Evolutionary conservation across 1,140 invertebrate genomes (phyloP).

Genomic region (Gonioctena quinquepunctata): DNA sequence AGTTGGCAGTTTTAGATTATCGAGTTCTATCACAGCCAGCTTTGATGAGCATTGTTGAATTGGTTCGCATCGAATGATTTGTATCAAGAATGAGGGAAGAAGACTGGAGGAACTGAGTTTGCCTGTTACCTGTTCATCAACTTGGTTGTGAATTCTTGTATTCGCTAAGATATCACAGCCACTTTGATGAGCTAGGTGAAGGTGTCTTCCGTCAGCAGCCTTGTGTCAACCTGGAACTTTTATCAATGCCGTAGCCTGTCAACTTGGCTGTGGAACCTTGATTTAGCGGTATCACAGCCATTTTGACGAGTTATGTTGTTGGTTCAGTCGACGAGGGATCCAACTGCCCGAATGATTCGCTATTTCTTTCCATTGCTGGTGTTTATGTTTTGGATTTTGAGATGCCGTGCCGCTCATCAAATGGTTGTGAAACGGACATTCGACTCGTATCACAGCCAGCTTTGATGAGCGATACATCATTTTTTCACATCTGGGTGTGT

Average conservation of each 20-base stretch:
- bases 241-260: slow-evolving; percentile 62
- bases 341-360: too few relatives aligned
- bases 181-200: slow-evolving; percentile 74
- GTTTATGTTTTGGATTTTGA: slow-evolving; percentile 1
- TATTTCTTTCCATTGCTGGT: too few relatives aligned
- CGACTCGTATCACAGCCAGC: slow-evolving; percentile 77
- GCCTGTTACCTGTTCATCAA: slow-evolving; percentile 64
- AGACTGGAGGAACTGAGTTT: too few relatives aligned
- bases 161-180: slow-evolving; percentile 73
- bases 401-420: slow-evolving; percentile 51
- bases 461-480: slow-evolving; percentile 75
- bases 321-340: slow-evolving; percentile 8
- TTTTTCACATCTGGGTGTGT: slow-evolving; percentile 1
- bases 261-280: slow-evolving; percentile 83
- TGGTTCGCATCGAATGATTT: too few relatives aligned
- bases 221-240: too few relatives aligned
- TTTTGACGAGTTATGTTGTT: slow-evolving; percentile 78
- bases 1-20: slow-evolving; percentile 75
- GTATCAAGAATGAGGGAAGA: too few relatives aligned
- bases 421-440: slow-evolving; percentile 54
- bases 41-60: slow-evolving; percentile 76
- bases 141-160: slow-evolving; percentile 72
- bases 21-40: slow-evolving; percentile 78
- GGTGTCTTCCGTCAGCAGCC: too few relatives aligned
- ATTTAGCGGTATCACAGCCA: slow-evolving; percentile 84